Evolutionary conservation across 1,140 invertebrate species (phyloP), one percentile per base, ranked within the genome.

Genomic region (Pseudomyrmex concolor): DNA sequence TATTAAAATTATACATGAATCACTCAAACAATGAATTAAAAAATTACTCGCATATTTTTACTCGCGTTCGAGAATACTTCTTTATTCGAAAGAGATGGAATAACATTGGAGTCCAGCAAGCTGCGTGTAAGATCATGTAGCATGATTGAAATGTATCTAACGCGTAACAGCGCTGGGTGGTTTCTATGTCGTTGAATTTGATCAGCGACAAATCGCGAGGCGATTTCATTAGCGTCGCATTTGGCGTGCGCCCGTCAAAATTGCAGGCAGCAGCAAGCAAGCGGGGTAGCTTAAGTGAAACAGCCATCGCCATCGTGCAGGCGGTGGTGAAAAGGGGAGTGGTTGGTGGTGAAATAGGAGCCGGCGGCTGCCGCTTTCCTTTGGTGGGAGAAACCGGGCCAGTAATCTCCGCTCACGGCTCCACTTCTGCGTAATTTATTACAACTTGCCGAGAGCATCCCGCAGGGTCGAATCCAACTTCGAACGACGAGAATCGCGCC

Each of bases 301-400:
- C 81, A 77, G 59, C 62, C 81, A 82, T 82, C 55, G 80, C 80
- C 68, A 78, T 67, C 73, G 25, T 62, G 19, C 45, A 45, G 57
- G 19, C 48, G 83, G 83, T 74, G 83, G 83, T 84, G 83, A 84
- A 84, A 84, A 84, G 74, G 76, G 83, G 83, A 84, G 83, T 84
- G 83, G 83, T 81, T 84, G 83, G 83, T 81, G 76, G 83, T 70
- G 76, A 84, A 84, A 84, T 84, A 84, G 83, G 66, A 80, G 83
- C 67, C 67, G 66, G 73, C 57, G 68, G 76, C 66, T 81, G 62
- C 73, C 43, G 62, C 62, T 67, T 12, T 22, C 62, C 73, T 19
- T 54, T 54, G 67, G 83, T 84, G 83, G 83, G 83, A 84, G 76
- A 84, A 84, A 84, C 83, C 83, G 66, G 66, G 83, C 83, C 76